Evolutionary conservation across 2,888 invertebrate species (phyloP).

Genomic region (Carpatolechia fugitivella): DNA sequence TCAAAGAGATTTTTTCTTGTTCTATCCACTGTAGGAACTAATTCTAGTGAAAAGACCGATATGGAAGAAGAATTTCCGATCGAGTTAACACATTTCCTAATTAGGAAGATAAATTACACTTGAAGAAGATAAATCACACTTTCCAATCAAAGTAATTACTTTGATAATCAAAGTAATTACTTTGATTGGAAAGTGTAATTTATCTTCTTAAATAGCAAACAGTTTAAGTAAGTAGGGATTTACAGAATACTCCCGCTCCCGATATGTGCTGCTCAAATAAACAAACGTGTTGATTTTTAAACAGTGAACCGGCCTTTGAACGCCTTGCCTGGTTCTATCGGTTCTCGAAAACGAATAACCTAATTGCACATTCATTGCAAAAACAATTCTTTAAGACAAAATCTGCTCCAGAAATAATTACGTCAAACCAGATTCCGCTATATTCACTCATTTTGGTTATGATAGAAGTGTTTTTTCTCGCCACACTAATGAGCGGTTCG

Average conservation of each 20-base stretch:
- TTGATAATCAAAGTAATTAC: too few relatives aligned
- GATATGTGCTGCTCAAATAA: constrained; percentile 69
- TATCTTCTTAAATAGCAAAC: neutral
- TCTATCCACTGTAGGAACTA: too few relatives aligned
- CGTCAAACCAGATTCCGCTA: neutral
- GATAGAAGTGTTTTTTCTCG: neutral
- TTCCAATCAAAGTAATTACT: too few relatives aligned
- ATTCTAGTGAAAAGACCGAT: too few relatives aligned
- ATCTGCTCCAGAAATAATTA: neutral
- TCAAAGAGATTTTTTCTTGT: too few relatives aligned
- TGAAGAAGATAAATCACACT: too few relatives aligned
- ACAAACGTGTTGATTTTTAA: constrained; percentile 74
- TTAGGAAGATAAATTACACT: too few relatives aligned
- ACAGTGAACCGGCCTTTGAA: constrained; percentile 57
- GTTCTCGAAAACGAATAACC: constrained; percentile 49
- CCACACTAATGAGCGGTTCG: neutral
- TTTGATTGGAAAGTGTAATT: too few relatives aligned
- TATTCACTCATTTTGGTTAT: neutral
- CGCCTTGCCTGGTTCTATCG: constrained; percentile 42
- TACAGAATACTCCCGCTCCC: constrained; percentile 36
- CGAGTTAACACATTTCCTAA: too few relatives aligned
- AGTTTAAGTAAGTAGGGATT: neutral
- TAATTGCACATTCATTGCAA: constrained; percentile 20
- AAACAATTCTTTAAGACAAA: neutral
- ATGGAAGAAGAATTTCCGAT: too few relatives aligned